A percentile compares a stretch with the other conserved stretches of the same genome.
Evolutionary conservation across 2,113 vertebrate genomes (phyloP).

Genomic region (Atractosteus spatula): DNA sequence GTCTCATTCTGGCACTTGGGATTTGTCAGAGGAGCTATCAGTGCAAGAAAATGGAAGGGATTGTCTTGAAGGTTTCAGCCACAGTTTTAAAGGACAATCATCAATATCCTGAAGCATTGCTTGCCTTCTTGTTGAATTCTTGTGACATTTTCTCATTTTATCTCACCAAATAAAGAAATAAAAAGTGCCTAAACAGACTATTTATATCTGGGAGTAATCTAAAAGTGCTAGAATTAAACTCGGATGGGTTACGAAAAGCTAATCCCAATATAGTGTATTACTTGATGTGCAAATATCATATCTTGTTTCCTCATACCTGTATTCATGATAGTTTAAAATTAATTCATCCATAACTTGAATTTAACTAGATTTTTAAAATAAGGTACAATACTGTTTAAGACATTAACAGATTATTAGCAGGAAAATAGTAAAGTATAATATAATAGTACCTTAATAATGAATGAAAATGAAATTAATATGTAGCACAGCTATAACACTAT

Average conservation of each 20-base stretch:
- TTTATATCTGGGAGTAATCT: too few species aligned
- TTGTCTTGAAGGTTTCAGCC: slow-evolving; percentile 33
- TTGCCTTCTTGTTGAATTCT: slow-evolving; percentile 22
- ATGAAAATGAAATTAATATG: slow-evolving; percentile 29
- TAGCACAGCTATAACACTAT: slow-evolving; percentile 20
- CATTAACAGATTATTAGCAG: too few species aligned
- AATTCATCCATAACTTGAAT: too few species aligned
- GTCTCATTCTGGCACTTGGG: slow-evolving; percentile 49
- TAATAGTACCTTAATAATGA: slow-evolving; percentile 11
- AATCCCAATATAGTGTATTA: too few species aligned
- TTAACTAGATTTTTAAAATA: too few species aligned
- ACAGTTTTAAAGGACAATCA: slow-evolving; percentile 49
- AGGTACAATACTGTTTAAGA: too few species aligned
- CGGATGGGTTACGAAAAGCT: too few species aligned
- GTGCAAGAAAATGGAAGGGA: slow-evolving; percentile 36
- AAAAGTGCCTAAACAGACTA: too few species aligned
- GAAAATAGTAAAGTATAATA: not conserved
- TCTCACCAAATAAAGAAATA: slow-evolving; percentile 6
- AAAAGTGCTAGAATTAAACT: too few species aligned
- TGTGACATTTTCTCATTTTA: slow-evolving; percentile 23
- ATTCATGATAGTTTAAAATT: too few species aligned
- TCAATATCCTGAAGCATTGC: slow-evolving; percentile 51
- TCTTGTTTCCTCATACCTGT: too few species aligned
- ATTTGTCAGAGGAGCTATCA: slow-evolving; percentile 57
- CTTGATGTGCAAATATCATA: too few species aligned